phyloP scores from a whole-genome alignment of 1,140 invertebrate genomes.

The Cephus cinctus region DNA sequence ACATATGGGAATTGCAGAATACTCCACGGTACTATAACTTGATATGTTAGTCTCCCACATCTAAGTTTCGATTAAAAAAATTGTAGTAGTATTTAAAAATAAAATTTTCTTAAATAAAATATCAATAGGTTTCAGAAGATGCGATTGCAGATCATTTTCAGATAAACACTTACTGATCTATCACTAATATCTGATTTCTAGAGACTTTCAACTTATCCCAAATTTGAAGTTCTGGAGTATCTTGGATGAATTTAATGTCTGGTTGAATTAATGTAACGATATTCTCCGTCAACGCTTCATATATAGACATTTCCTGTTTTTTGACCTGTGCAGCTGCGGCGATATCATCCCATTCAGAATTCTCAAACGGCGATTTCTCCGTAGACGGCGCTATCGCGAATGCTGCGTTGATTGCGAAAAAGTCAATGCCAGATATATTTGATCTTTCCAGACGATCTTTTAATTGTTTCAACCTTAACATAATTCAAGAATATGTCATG shows the following conservation, averaged over 20 bases:
- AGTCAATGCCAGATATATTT: conserved; percentile 30
- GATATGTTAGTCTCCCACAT: conserved; percentile 46
- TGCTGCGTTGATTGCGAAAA: conserved; percentile 33
- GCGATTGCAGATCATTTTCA: too few species aligned
- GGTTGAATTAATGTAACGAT: too few species aligned
- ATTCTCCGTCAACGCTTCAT: conserved; percentile 15
- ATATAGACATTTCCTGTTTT: too few species aligned
- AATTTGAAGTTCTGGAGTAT: conserved; percentile 27
- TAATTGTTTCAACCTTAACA: conserved; percentile 34
- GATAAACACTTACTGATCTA: conserved; percentile 35
- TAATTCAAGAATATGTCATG: neutral
- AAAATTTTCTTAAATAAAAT: too few species aligned
- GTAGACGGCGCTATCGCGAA: neutral
- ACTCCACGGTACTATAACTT: conserved; percentile 50
- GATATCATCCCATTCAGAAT: conserved; percentile 9
- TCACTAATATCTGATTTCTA: conserved; percentile 40
- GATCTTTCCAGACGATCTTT: conserved; percentile 34
- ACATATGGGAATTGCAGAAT: conserved; percentile 50
- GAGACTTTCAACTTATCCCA: conserved; percentile 35
- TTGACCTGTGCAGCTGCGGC: conserved; percentile 6
- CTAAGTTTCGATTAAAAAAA: too few species aligned
- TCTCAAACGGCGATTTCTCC: conserved; percentile 24
- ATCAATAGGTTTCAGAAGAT: too few species aligned
- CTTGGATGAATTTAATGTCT: conserved; percentile 33
- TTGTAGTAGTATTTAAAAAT: too few species aligned